A percentile compares a stretch with the other conserved stretches of the same genome.
Conservation (phyloP, 2,113 vertebrate species). For the Scomber colias region DNA sequence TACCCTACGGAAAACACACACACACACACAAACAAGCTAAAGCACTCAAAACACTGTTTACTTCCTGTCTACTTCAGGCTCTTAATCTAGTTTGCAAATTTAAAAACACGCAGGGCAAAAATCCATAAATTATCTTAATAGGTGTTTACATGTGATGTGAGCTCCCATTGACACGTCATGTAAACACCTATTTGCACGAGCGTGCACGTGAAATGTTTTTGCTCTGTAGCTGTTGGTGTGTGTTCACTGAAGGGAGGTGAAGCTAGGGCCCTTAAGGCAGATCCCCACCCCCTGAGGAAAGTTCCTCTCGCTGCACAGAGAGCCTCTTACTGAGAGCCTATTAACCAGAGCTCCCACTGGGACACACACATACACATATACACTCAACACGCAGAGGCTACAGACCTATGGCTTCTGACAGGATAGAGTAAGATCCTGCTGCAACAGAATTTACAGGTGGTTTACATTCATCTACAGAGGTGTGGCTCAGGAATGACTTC, state of each 20-base stretch:
- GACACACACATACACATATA: slow-evolving; percentile 20
- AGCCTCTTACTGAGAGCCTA: slow-evolving; percentile 44
- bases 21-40: slow-evolving; percentile 11
- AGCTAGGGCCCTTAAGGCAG: slow-evolving; percentile 44
- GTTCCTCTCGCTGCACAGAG: slow-evolving; percentile 3
- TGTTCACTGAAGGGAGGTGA: slow-evolving; percentile 7
- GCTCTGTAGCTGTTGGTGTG: slow-evolving; percentile 25
- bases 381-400: not conserved
- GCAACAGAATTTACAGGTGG: not conserved
- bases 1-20: slow-evolving; percentile 85
- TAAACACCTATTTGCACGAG: slow-evolving; percentile 48
- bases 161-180: slow-evolving; percentile 6
- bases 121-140: slow-evolving; percentile 15
- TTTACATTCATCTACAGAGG: not conserved
- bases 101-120: not conserved
- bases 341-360: slow-evolving; percentile 62
- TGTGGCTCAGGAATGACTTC: not conserved
- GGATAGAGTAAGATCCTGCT: not conserved
- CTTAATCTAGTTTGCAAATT: not conserved
- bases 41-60: not conserved
- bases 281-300: slow-evolving; percentile 33
- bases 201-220: slow-evolving; percentile 38
- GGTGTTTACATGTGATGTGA: slow-evolving; percentile 38
- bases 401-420: slow-evolving; percentile 16
- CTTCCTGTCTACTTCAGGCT: not conserved